A percentile compares a stretch with the other conserved stretches of the same genome.
Conservation (phyloP, 2,113 vertebrate species). For the Protomyctophum bolini region DNA sequence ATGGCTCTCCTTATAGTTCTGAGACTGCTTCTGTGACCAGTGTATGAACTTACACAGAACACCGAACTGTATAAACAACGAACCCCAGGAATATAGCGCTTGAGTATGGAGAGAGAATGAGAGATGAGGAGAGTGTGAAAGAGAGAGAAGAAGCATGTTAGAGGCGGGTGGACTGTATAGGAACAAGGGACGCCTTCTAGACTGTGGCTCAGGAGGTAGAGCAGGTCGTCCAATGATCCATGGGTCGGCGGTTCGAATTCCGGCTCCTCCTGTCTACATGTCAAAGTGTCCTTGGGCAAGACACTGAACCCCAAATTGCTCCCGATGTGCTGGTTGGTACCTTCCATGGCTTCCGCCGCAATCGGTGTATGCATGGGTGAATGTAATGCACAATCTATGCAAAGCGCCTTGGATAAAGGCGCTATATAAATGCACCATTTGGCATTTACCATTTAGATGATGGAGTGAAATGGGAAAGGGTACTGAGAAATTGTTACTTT, state of each 20-base stretch:
- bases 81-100: slow-evolving; percentile 47
- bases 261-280: no score
- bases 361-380: no score
- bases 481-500: neutral
- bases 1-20: slow-evolving; percentile 9
- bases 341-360: no score
- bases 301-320: no score
- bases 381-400: no score
- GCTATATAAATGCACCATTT: no score
- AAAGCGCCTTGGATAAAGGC: no score
- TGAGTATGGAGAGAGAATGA: slow-evolving; percentile 37
- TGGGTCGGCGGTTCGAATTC: no score
- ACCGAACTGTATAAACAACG: slow-evolving; percentile 43
- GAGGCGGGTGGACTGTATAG: neutral
- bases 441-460: neutral
- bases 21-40: slow-evolving; percentile 19
- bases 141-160: neutral
- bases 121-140: neutral
- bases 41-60: slow-evolving; percentile 24
- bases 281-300: no score
- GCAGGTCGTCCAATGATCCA: no score
- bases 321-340: no score
- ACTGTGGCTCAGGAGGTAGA: neutral
- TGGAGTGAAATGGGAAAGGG: slow-evolving; percentile 15
- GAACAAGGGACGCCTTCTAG: neutral